Evolutionary conservation across 2,113 vertebrate genomes (phyloP), one percentile per base, ranked within the genome.

Genomic region (Dasyornis broadbenti): DNA sequence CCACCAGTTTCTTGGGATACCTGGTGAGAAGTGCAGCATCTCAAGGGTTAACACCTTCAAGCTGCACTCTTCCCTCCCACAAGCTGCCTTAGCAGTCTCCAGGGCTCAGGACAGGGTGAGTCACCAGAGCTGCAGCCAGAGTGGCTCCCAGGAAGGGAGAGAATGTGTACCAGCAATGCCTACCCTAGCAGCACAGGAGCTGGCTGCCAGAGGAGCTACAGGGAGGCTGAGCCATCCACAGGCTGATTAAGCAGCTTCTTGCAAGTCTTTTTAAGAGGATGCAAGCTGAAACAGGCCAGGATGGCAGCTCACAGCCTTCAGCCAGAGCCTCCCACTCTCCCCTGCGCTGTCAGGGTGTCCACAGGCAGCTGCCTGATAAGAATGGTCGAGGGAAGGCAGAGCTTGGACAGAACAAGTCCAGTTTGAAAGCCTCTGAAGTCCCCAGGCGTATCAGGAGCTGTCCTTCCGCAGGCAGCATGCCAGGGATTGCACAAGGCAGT

Each of bases 1-100:
- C 99, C 81, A 99, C 99, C 97, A 99, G 96, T 96, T 99, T 99
- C 98, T 99, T 99, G 49, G 99, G 99, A 95, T 99, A 99, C 97
- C 99, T 99, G 90, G 76, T 6, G 75, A 82, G 76, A 85, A 82
- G 13, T 11, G 13, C 54, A 33, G 77, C 33, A 37, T 4, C 47
- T 22, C 26, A 75, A 54, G 71, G 50, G 95, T 97, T 95, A 96
- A 95, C 40, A 85, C 6, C n/a, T 33, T 33, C 20, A 18, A 77
- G 20, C 30, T 68, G 59, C 26, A 4, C 47, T 77, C 65, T 54
- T 26, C 70, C 92, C 75, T 96, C 94, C 94, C 93, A 88, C 60
- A 10, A 37, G 86, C 76, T 90, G 82, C 79, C 80, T 88, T 73
- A 27, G 18, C 84, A 81, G 94, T 90, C 94, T 94, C 92, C 85